These are phyloP conservation scores for Torymus aiolomorphi DNA, from an alignment of 2,888 invertebrate genomes.

Conservation along the genomic window DNA sequence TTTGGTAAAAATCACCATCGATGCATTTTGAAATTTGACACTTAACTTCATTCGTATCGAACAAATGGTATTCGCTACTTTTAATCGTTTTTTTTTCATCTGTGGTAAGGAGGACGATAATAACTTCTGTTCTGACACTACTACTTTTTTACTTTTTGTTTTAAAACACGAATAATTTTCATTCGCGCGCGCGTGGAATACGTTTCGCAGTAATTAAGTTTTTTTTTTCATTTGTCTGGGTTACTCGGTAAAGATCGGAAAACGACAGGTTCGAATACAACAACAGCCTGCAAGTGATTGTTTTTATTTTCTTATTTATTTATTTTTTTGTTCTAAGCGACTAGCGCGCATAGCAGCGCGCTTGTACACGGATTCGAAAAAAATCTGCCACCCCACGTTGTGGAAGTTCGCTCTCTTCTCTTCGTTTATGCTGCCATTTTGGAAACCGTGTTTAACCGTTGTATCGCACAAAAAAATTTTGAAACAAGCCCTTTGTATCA, in stretches of 20 bases:
- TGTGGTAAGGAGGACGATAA: conserved; percentile 51
- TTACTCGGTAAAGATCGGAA: conserved; percentile 43
- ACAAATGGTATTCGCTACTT: conserved; percentile 56
- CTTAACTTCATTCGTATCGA: conserved; percentile 57
- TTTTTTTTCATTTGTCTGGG: conserved; percentile 9
- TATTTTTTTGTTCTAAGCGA: conserved; percentile 50
- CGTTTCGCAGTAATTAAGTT: conserved; percentile 42
- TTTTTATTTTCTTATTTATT: conserved; percentile 23
- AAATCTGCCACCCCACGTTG: conserved; percentile 30
- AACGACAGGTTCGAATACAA: conserved; percentile 47
- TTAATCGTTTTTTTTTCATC: conserved; percentile 37
- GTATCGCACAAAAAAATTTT: conserved; percentile 49
- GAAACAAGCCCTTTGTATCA: conserved; percentile 51
- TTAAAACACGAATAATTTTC: conserved; percentile 51
- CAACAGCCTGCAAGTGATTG: conserved; percentile 54
- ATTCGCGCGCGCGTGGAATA: conserved; percentile 36
- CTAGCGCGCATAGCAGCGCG: conserved; percentile 21
- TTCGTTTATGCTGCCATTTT: conserved; percentile 9
- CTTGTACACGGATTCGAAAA: conserved; percentile 38
- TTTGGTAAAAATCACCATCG: conserved; percentile 68
- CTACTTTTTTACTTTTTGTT: conserved; percentile 47
- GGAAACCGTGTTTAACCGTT: conserved; percentile 29
- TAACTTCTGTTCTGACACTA: conserved; percentile 48
- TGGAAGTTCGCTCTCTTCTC: conserved; percentile 16
- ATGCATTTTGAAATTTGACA: conserved; percentile 57